phyloP scores from a whole-genome alignment of 2,113 vertebrate genomes.

The Lagenorhynchus albirostris region DNA sequence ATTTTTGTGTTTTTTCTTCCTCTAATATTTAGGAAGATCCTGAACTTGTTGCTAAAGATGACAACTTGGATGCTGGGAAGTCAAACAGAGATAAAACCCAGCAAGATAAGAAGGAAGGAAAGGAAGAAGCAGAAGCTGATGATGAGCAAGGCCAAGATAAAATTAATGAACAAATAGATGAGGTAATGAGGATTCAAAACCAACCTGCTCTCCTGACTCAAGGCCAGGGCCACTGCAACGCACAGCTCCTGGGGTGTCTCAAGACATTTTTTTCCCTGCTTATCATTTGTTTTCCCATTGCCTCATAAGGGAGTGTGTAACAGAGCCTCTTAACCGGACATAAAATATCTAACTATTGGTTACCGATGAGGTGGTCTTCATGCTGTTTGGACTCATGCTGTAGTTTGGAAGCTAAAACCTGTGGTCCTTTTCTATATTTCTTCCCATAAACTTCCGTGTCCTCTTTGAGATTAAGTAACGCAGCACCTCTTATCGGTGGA shows the following conservation, averaged over 20 bases:
- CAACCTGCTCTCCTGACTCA: background rate
- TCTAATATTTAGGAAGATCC: constrained; percentile 87
- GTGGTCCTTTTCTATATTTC: background rate
- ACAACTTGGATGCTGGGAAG: constrained; percentile 87
- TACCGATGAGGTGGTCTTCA: background rate
- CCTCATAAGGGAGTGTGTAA: background rate
- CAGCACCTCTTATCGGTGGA: background rate
- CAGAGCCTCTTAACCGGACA: background rate
- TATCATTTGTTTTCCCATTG: background rate
- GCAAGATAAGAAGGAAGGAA: constrained; percentile 81
- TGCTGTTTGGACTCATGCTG: background rate
- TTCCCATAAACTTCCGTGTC: background rate
- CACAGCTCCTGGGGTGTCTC: background rate
- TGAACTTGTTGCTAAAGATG: constrained; percentile 95
- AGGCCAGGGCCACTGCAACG: background rate
- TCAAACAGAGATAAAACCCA: constrained; percentile 87
- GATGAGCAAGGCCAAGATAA: constrained; percentile 82
- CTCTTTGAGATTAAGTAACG: background rate
- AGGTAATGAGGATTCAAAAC: constrained; percentile 82
- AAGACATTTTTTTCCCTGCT: background rate
- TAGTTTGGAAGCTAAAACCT: background rate
- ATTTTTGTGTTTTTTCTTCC: background rate
- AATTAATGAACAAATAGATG: constrained; percentile 94
- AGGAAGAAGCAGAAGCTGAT: constrained; percentile 75
- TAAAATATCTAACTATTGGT: background rate